A percentile compares a stretch with the other conserved stretches of the same genome.
phyloP scores from a whole-genome alignment of 2,888 invertebrate species.

The Hirtodrosophila cameraria region DNA sequence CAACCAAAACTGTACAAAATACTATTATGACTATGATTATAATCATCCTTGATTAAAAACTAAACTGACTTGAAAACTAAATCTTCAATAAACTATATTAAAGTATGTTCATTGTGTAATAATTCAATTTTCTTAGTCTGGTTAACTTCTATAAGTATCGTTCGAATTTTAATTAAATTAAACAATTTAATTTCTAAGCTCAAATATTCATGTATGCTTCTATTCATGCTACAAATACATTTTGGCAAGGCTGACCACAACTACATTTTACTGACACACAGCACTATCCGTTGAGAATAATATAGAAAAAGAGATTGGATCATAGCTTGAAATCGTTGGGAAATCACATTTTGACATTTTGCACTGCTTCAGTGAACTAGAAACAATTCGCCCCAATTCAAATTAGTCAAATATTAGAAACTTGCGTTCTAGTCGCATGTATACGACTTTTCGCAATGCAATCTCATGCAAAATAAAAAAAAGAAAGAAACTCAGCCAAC shows the following conservation, averaged over 20 bases:
- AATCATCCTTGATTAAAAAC: no score
- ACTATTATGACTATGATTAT: no score
- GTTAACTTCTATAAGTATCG: no score
- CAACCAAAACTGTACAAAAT: no score
- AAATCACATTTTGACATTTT: constrained; percentile 19
- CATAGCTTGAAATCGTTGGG: constrained; percentile 10
- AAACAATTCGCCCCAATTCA: constrained; percentile 57
- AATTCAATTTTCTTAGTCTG: no score
- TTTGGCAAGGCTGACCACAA: neutral
- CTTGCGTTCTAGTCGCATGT: constrained; percentile 49
- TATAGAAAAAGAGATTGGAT: constrained; percentile 6
- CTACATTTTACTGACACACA: neutral
- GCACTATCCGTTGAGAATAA: neutral
- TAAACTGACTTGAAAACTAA: no score
- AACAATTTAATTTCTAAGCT: no score
- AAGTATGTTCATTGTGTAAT: no score
- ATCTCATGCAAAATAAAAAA: constrained; percentile 61
- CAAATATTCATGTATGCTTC: no score
- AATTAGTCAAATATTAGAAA: constrained; percentile 67
- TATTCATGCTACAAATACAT: no score
- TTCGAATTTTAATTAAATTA: no score
- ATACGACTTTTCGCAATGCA: constrained; percentile 51
- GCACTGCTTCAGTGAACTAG: constrained; percentile 42
- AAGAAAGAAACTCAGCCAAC: constrained; percentile 39
- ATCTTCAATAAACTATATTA: no score